Evolutionary conservation across 2,888 invertebrate genomes (phyloP), one percentile per base, ranked within the genome.

Genomic region (Mesorhabditis belari): DNA sequence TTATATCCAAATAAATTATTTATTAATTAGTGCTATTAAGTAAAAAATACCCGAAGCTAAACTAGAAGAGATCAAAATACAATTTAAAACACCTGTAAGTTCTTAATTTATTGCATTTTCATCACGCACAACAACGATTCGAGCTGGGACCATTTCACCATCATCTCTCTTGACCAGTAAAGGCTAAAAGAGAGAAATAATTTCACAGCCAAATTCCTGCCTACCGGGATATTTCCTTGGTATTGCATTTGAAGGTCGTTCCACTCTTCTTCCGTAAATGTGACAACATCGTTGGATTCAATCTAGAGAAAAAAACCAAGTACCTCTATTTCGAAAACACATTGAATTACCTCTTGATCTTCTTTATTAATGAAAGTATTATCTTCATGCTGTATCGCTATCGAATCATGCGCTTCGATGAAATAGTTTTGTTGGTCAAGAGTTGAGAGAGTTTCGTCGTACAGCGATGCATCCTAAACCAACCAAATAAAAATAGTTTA

Each of bases 181-280:
- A n/a, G 44, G 44, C 44, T 35, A n/a, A 35, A 35, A 35, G 12
- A 9, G 2, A 35, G 12, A n/a, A n/a, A 35, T 35, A n/a, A n/a
- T n/a, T n/a, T n/a, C n/a, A n/a, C n/a, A n/a, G n/a, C n/a, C n/a
- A n/a, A n/a, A 35, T n/a, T 2, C n/a, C 44, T 9, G n/a, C 44
- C n/a, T n/a, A 35, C 44, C 44, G 44, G 44, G 44, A 35, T n/a
- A 35, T 35, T 35, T 9, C 44, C 44, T 9, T 9, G 12, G 44
- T 35, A 58, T 26, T 71, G 65, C 63, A 65, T 61, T 57, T 63
- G 63, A 5, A 62, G 59, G 35, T 68, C 60, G 3, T 65, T 63
- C 49, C 62, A 64, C 35, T 62, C 65, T 44, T 69, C 66, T 17
- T 66, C 56, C n/a, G 64, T 57, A 49, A 64, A 51, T 4, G 59